Evolutionary conservation across 2,888 invertebrate species (phyloP).

Genomic region (Andrena chrysosceles): DNA sequence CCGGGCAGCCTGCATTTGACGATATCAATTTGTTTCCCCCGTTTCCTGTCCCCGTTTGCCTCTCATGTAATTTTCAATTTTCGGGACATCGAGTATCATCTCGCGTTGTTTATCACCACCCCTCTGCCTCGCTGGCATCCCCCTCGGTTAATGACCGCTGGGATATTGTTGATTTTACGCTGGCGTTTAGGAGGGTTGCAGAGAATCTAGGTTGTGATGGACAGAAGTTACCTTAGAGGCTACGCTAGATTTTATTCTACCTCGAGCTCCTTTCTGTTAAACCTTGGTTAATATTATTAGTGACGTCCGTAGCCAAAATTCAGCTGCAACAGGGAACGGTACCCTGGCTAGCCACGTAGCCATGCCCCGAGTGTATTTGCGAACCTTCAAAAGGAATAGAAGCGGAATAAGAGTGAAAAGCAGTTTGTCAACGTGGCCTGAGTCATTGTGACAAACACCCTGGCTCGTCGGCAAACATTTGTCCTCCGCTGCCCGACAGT

Average conservation of each 20-base stretch:
- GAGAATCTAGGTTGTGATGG: too few relatives aligned
- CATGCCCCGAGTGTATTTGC: constrained; percentile 53
- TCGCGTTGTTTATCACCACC: background rate
- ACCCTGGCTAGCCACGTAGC: background rate
- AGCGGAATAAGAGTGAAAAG: constrained; percentile 54
- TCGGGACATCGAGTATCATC: background rate
- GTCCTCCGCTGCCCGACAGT: constrained; percentile 26
- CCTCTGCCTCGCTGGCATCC: background rate
- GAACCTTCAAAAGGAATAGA: constrained; percentile 51
- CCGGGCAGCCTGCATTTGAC: constrained; percentile 16
- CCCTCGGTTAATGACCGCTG: too few relatives aligned
- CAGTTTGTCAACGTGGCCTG: constrained; percentile 58
- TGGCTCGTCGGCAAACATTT: constrained; percentile 61
- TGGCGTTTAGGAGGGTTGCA: too few relatives aligned
- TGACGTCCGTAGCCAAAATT: background rate
- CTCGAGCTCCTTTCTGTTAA: background rate
- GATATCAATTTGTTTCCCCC: constrained; percentile 48
- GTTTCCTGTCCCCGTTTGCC: constrained; percentile 27
- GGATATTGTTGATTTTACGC: too few relatives aligned
- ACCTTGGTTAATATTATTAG: background rate
- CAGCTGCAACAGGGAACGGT: background rate
- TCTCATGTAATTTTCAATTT: constrained; percentile 40
- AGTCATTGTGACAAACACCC: constrained; percentile 58
- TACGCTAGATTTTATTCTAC: background rate
- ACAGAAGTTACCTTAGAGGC: too few relatives aligned